Evolutionary conservation across 2,113 vertebrate species (phyloP).

Genomic region (Arvicanthis niloticus): DNA sequence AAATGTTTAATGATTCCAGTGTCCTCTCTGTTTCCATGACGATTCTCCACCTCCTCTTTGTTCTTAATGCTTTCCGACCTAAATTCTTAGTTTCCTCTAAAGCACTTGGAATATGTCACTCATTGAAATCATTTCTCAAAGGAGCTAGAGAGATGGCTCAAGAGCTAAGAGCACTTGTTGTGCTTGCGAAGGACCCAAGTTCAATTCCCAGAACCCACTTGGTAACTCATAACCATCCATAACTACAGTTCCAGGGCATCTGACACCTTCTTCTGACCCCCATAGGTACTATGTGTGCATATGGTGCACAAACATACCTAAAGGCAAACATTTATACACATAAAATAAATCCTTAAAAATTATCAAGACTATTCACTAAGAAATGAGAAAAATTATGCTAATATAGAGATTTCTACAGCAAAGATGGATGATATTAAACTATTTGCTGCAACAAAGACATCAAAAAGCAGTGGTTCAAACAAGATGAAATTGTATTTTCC

Average conservation of each 20-base stretch:
- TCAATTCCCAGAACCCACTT: not conserved
- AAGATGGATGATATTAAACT: conserved; percentile 17
- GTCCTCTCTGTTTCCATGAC: conserved; percentile 46
- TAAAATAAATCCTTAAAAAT: not conserved
- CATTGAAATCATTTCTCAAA: not conserved
- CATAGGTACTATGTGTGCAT: not conserved
- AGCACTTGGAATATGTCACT: conserved; percentile 26
- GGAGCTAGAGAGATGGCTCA: not conserved
- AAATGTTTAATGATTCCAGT: conserved; percentile 38
- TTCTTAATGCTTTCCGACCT: conserved; percentile 39
- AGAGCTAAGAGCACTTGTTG: not conserved
- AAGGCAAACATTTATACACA: not conserved
- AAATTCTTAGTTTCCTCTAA: conserved; percentile 55
- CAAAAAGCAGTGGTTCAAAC: not conserved
- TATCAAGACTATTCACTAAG: conserved; percentile 29
- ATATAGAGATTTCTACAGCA: conserved; percentile 36
- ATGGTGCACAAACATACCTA: not conserved
- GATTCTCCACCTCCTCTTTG: conserved; percentile 35
- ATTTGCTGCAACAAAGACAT: conserved; percentile 50
- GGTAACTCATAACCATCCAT: not conserved
- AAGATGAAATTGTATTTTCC: conserved; percentile 37
- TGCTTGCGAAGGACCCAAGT: not conserved
- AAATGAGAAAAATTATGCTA: conserved; percentile 40
- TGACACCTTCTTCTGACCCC: not conserved
- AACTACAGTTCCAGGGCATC: not conserved